Evolutionary conservation across 2,888 invertebrate species (phyloP), one percentile per base, ranked within the genome.

Genomic region (Nycteola revayana): DNA sequence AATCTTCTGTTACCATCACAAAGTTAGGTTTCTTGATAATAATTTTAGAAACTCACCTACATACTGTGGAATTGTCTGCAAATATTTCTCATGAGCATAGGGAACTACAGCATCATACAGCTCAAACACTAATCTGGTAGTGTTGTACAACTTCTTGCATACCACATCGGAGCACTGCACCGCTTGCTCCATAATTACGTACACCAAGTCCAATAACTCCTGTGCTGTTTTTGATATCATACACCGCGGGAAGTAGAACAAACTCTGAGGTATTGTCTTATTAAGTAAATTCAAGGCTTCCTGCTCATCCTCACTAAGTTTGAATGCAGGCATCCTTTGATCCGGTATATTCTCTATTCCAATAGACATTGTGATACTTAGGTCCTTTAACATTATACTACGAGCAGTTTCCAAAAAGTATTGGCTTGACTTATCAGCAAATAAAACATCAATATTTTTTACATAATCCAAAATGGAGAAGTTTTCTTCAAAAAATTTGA

Each of bases 11-110:
- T n/a, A n/a, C n/a, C n/a, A n/a, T n/a, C n/a, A n/a, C n/a, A n/a
- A n/a, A n/a, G n/a, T n/a, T n/a, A n/a, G n/a, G n/a, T n/a, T n/a
- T n/a, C n/a, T n/a, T n/a, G n/a, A n/a, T n/a, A n/a, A n/a, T n/a
- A n/a, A n/a, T 14, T 14, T 3, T 21, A n/a, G 9, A 3, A 10
- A 29, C 90, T 85, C 66, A 94, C 94, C 94, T 53, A 94, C 92
- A 83, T 96, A 95, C 64, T 97, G 96, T 1, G 98, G 97, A 62
- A 97, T 94, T 1, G 93, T 94, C 64, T 94, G 92, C 36, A 98
- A 86, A 52, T 93, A 91, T 60, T 94, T 93, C 64, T 93, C 93
- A 78, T 97, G 97, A 63, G 94, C 91, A 49, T 93, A 92, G 0
- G 95, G 94, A 10, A 96, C 94, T 29, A 95, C 91, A 25, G 91